Base-by-base conservation (phyloP, 92 coral and sea anemone species). In the Galaxea fascicularis region DNA sequence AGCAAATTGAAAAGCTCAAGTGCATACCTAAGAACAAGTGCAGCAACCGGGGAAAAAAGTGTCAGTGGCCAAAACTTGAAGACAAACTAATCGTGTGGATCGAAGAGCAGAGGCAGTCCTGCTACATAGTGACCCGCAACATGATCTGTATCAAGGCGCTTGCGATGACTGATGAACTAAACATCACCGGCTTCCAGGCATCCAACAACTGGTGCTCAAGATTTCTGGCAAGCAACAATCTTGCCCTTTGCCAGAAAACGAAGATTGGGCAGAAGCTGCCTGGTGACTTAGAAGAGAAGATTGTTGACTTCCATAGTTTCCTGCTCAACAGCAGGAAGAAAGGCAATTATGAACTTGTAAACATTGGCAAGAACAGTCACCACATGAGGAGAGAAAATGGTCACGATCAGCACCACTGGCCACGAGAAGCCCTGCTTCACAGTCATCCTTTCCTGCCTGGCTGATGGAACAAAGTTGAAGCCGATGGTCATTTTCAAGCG, bases 261-360 rank as follows among this genome's bases (percentile, higher is more conserved):
- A 87, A 80, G 69, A 87, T 73, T 6, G 74, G 86, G 12, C 78
- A 88, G 68, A 88, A 88, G 30, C 79, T 74, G 21, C 83, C 73
- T 7, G 56, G 79, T 0, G 85, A 86, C 73, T 74, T 78, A 27
- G 90, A 86, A 52, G 70, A 79, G 41, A 86, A 86, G 47, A 86
- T 85, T n/a, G n/a, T n/a, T n/a, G n/a, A n/a, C n/a, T n/a, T n/a
- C n/a, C n/a, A 69, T 11, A 28, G 56, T n/a, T 63, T 69, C 46
- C 5, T 86, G 69, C 69, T 77, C 63, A 85, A 85, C 60, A 26
- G 54, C 44, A 64, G 79, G 71, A 77, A 69, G 72, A 69, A 51
- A 71, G 83, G 29, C 29, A 74, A 76, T 59, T 85, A 76, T 71
- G 69, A 69, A 53, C 41, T 71, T 68, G 51, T 66, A 27, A 45